Base-by-base conservation (phyloP, 1,140 invertebrate species). In the Cyclargus thomasi region DNA sequence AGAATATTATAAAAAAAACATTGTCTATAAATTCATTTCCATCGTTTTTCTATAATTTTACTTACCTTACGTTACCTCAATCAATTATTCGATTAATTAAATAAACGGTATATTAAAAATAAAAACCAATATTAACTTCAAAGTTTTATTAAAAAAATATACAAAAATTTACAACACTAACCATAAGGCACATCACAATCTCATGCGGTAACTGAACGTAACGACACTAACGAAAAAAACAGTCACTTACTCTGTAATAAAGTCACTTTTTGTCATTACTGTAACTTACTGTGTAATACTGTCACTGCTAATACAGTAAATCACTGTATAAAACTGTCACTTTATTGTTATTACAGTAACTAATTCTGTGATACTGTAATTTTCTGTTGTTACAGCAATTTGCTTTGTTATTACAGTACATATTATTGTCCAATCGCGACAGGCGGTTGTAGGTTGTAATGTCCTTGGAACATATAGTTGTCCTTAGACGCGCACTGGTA, bases 391-490 rank as follows among this genome's bases (percentile, higher is more conserved):
- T 29, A 29, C 29, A 7, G 29, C 21, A 17, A 47, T 35, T 64
- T 20, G 10, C n/a, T 23, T 21, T 23, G 7, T 64, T 10, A 39
- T 36, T 36, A 36, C 29, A 20, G 18, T 62, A 53, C n/a, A 36
- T 62, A 59, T 80, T 76, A 90, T 73, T 91, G 88, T 78, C 90
- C 88, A 57, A 91, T 82, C 11, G 89, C 89, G 18, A 91, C 78
- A 1, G 88, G 85, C 17, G 87, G 85, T 73, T 87, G 88, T 67
- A 91, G 79, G 71, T 81, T 87, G 59, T 91, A 91, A 76, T 91
- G 90, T 74, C 90, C 88, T 73, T 91, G 89, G 67, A 91, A 91
- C 70, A 91, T 74, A 69, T 91, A 91, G 65, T 89, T 91, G 65
- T 91, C 88, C 67, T 91, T 91, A 3, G 82, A 71, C 1, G 86